phyloP scores from a whole-genome alignment of 2,797 vertebrate genomes.

The Centroberyx gerrardi region DNA sequence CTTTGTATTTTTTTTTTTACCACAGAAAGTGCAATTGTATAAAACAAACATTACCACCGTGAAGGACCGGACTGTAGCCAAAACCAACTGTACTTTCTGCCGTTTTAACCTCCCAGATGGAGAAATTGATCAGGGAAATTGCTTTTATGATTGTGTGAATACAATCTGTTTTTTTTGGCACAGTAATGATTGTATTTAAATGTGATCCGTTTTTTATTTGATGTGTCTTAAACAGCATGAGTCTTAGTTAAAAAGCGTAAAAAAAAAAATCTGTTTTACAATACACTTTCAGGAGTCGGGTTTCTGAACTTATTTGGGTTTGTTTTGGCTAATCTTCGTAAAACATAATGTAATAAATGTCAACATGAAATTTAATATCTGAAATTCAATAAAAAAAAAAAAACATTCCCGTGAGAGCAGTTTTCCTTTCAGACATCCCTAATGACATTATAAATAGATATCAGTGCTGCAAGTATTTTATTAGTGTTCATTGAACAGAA shows the following conservation, averaged over 20 bases:
- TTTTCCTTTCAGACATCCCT: conserved; percentile 20
- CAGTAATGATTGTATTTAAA: not conserved
- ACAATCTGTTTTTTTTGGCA: not conserved
- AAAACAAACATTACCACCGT: conserved; percentile 7
- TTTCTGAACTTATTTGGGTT: not conserved
- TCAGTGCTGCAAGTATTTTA: not conserved
- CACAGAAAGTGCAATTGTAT: not conserved
- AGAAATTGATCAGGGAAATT: conserved; percentile 30
- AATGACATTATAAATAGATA: conserved; percentile 11
- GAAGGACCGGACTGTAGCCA: not conserved
- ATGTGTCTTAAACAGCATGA: not conserved
- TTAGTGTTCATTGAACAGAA: not conserved
- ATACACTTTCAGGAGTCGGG: not conserved
- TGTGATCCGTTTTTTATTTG: not conserved
- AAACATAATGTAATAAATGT: conserved; percentile 13
- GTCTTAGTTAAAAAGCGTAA: not conserved
- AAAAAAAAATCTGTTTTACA: not conserved
- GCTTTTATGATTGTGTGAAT: conserved; percentile 8
- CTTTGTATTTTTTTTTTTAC: not conserved
- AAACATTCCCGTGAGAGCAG: conserved; percentile 26
- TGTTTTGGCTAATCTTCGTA: conserved; percentile 26
- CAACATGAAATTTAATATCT: conserved; percentile 27
- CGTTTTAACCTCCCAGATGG: conserved; percentile 23
- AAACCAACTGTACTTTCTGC: conserved; percentile 8
- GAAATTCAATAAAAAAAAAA: conserved; percentile 59